phyloP scores from a whole-genome alignment of 92 coral and sea anemone species.

The Phenganax marumi region DNA sequence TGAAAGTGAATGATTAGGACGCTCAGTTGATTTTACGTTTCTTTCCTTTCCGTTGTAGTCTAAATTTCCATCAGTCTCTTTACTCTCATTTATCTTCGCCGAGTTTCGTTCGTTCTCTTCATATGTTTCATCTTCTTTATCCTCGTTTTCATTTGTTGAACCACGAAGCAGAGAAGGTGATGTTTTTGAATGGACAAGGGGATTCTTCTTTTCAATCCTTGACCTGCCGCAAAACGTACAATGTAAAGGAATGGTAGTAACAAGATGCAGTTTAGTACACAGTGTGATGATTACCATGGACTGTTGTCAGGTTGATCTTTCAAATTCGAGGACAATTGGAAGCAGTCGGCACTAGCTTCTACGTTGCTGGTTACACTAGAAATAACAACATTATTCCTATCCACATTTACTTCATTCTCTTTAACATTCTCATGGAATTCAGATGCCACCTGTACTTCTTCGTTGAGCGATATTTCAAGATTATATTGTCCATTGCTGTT shows the following conservation, averaged over 20 bases:
- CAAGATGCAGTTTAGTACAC: neutral
- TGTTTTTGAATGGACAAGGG: constrained; percentile 31
- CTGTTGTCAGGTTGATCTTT: neutral
- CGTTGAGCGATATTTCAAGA: neutral
- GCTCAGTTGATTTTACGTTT: neutral
- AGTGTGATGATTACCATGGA: neutral
- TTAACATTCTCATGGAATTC: neutral
- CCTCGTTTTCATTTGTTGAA: neutral
- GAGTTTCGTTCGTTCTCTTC: neutral
- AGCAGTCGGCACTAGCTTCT: neutral
- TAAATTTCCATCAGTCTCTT: neutral
- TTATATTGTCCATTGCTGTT: constrained; percentile 12
- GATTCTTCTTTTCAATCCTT: constrained; percentile 12
- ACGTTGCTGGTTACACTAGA: neutral
- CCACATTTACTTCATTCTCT: neutral
- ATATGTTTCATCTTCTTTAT: neutral
- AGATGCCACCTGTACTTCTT: neutral
- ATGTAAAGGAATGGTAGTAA: neutral
- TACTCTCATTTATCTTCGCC: neutral
- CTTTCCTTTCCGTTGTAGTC: neutral
- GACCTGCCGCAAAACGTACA: neutral
- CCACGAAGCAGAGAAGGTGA: neutral
- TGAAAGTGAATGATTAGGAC: neutral
- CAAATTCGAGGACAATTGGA: constrained; percentile 4
- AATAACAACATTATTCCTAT: neutral